Base-by-base conservation (phyloP, 2,797 vertebrate species). In the Cetoscarus ocellatus region DNA sequence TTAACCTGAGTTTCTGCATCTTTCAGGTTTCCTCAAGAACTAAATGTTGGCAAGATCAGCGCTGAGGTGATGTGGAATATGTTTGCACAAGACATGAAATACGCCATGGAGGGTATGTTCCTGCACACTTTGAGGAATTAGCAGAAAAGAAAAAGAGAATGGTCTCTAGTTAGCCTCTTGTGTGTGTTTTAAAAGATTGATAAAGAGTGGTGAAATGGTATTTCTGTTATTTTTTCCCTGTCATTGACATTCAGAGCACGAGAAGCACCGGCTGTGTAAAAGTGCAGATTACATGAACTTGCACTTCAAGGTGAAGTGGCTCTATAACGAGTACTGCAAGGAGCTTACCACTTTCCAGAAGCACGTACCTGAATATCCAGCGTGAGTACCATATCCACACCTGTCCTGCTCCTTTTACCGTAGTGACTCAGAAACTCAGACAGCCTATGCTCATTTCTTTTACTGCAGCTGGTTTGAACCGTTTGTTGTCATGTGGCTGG, bases 251-350 rank as follows among this genome's bases (percentile, higher is more conserved):
- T 73, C 82, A 95, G 98, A 99, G 82, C 98, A 99, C 0, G 98
- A 99, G 87, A 99, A 98, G 83, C 88, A 98, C n/a, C 95, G 96
- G 0, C 89, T 98, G 42, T 99, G 98, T 90, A 99, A 99, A 91
- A 99, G 98, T 0, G 98, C 98, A 0, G 98, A 99, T 88, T 99
- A 99, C 88, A 99, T 99, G 98, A 99, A 99, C 91, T 93, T 99
- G 78, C 98, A 99, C 94, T 99, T 99, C 91, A 99, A 99, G 88
- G 98, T 99, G 80, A 99, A 99, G 92, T 99, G 98, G 98, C 92
- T 99, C 0, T 99, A 98, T 84, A 99, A 99, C 0, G 98, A 99
- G 79, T 99, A 99, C 3, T 97, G 97, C 91, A 95, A 96, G 0
- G 98, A 99, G 58, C 95, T 99, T 81, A 81, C 94, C 42, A 93